Conservation (phyloP, 2,888 invertebrate species). For the Deilephila porcellus region DNA sequence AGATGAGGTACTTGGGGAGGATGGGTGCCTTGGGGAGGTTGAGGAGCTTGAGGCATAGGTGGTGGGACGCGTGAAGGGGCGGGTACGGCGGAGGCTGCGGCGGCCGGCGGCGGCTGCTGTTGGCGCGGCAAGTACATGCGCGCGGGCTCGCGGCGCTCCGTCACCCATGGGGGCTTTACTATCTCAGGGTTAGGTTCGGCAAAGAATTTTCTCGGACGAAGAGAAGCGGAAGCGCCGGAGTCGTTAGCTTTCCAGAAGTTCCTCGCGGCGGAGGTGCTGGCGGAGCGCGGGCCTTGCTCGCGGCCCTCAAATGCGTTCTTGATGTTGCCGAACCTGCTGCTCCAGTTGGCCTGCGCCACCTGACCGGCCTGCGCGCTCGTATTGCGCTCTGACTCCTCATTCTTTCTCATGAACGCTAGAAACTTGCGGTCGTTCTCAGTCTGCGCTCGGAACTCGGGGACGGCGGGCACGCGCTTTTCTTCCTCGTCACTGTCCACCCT, state of each 20-base stretch:
- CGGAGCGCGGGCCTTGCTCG: slow-evolving; percentile 68
- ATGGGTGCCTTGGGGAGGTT: slow-evolving; percentile 30
- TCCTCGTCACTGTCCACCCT: slow-evolving; percentile 79
- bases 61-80: slow-evolving; percentile 31
- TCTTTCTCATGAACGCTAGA: slow-evolving; percentile 91
- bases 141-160: slow-evolving; percentile 64
- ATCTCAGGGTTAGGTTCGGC: slow-evolving; percentile 64
- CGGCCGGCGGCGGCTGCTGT: slow-evolving; percentile 36
- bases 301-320: slow-evolving; percentile 91
- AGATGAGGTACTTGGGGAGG: slow-evolving; percentile 40
- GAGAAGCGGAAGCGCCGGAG: slow-evolving; percentile 61
- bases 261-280: slow-evolving; percentile 81
- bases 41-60: slow-evolving; percentile 32
- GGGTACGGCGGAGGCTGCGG: slow-evolving; percentile 30
- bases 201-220: slow-evolving; percentile 56
- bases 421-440: slow-evolving; percentile 95
- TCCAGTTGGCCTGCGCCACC: slow-evolving; percentile 86
- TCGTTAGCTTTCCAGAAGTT: slow-evolving; percentile 87
- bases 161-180: slow-evolving; percentile 75
- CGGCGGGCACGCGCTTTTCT: slow-evolving; percentile 60
- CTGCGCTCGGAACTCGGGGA: slow-evolving; percentile 90
- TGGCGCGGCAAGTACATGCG: slow-evolving; percentile 48
- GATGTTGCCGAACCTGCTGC: slow-evolving; percentile 92
- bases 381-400: slow-evolving; percentile 70
- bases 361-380: slow-evolving; percentile 51